Conservation (phyloP, 2,888 invertebrate species). For the Chalcosyrphus nemorum region DNA sequence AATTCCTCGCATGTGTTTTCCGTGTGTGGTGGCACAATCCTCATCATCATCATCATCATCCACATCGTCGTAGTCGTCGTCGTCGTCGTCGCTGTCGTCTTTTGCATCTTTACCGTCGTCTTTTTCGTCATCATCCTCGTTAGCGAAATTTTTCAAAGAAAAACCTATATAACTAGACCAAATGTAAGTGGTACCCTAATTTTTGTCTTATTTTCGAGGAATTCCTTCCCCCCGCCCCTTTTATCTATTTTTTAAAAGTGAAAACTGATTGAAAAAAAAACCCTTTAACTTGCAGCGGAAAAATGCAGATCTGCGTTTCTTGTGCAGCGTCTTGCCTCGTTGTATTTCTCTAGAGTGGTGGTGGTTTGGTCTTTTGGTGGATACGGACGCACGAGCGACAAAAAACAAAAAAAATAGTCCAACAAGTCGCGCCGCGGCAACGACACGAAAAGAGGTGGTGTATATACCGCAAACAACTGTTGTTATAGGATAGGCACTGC, state of each 20-base stretch:
- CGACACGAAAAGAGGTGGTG: not conserved
- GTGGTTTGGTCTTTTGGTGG: not conserved
- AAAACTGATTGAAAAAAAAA: constrained; percentile 17
- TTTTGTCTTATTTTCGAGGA: not conserved
- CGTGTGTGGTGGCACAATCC: constrained; percentile 71
- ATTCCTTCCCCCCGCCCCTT: not conserved
- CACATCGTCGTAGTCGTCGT: constrained; percentile 53
- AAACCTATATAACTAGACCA: not conserved
- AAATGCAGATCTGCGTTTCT: constrained; percentile 57
- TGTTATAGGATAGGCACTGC: constrained; percentile 56
- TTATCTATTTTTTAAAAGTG: not conserved
- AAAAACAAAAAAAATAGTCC: not conserved
- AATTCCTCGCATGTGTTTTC: constrained; percentile 72
- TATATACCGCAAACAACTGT: constrained; percentile 56
- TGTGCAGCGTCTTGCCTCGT: constrained; percentile 47
- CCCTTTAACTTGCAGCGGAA: constrained; percentile 50
- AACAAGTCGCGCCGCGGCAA: constrained; percentile 31
- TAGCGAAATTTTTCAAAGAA: constrained; percentile 4
- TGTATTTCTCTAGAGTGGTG: constrained; percentile 47
- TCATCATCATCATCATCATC: constrained; percentile 56
- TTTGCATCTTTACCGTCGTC: constrained; percentile 48
- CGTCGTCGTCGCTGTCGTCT: constrained; percentile 7
- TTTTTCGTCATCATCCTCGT: constrained; percentile 41
- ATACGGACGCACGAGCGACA: not conserved
- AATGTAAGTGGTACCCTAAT: constrained; percentile 35